phyloP scores from a whole-genome alignment of 2,888 invertebrate species.

The Eudemis profundana region DNA sequence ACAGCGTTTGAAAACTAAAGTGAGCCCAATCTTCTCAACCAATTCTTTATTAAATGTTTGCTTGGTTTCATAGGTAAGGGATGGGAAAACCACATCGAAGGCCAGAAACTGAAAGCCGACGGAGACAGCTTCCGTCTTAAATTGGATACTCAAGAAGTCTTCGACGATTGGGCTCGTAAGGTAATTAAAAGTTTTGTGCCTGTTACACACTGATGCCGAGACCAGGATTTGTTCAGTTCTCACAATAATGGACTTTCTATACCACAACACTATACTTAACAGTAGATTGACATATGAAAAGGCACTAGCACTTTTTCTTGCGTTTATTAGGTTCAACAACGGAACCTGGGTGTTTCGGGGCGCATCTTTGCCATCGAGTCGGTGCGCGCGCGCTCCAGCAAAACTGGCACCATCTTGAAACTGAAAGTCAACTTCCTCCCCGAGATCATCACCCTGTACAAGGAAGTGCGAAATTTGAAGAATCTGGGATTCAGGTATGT shows the following conservation, averaged over 20 bases:
- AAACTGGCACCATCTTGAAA: conserved; percentile 93
- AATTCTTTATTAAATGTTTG: no score
- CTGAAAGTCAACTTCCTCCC: conserved; percentile 98
- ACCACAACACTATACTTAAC: no score
- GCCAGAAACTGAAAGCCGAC: conserved; percentile 98
- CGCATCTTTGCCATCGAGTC: conserved; percentile 97
- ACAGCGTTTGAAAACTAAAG: no score
- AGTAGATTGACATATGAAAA: no score
- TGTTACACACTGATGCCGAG: background rate
- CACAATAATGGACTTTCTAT: background rate
- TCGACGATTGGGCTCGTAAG: conserved; percentile 98
- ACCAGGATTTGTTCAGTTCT: background rate
- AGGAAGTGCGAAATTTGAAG: conserved; percentile 98
- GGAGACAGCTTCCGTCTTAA: conserved; percentile 99
- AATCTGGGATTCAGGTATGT: conserved; percentile 93
- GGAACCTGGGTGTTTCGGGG: conserved; percentile 97
- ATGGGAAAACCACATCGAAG: conserved; percentile 99
- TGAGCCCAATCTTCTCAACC: no score
- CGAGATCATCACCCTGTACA: conserved; percentile 98
- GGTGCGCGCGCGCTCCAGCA: conserved; percentile 90
- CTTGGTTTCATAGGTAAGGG: conserved; percentile 89
- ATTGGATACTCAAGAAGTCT: conserved; percentile 98
- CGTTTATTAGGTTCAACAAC: conserved; percentile 89
- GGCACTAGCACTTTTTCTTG: no score
- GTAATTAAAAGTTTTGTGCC: conserved; percentile 58